phyloP scores from a whole-genome alignment of 2,888 invertebrate species.

The Stenodera caucasica region DNA sequence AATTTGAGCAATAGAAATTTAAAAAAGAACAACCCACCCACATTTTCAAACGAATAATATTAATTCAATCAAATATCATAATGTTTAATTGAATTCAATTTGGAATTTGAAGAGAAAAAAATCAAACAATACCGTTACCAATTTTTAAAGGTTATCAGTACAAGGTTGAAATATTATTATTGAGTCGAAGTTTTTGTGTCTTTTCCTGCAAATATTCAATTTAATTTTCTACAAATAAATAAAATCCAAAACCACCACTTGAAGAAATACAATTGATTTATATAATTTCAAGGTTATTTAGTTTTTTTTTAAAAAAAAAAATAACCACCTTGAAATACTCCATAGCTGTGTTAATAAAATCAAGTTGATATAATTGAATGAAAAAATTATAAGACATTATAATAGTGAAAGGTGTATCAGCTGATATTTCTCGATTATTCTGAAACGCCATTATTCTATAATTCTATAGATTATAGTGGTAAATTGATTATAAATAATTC shows the following conservation, averaged over 20 bases:
- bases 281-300: neutral
- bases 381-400: neutral
- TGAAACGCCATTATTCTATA: neutral
- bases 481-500: no score
- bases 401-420: neutral
- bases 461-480: no score
- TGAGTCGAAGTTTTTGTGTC: neutral
- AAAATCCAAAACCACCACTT: neutral
- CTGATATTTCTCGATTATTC: neutral
- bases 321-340: neutral
- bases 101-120: neutral
- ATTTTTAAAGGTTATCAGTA: constrained; percentile 4
- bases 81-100: neutral
- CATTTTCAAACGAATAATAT: neutral
- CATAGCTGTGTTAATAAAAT: no score
- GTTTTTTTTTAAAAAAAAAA: neutral
- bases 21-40: neutral
- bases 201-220: neutral
- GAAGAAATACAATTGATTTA: neutral
- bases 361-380: no score
- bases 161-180: neutral
- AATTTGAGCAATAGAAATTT: neutral
- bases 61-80: neutral
- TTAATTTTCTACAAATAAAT: neutral
- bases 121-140: constrained; percentile 1